Conservation (phyloP, 2,797 vertebrate species). For the Mus caroli region DNA sequence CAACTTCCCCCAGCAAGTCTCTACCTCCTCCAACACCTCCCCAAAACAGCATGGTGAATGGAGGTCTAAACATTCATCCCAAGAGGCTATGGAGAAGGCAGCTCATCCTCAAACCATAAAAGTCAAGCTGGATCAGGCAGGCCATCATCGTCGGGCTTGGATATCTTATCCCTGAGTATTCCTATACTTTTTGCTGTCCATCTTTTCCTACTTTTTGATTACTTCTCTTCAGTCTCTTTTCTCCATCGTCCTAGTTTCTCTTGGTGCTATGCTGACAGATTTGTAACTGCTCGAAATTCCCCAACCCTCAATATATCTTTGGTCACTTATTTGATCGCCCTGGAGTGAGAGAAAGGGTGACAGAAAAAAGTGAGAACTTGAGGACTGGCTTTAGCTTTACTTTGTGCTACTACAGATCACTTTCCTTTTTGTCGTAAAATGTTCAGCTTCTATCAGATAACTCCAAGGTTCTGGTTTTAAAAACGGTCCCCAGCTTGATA, state of each 20-base stretch:
- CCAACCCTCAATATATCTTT: background rate
- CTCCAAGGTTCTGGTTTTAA: conserved; percentile 34
- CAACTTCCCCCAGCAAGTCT: background rate
- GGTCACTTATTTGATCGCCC: background rate
- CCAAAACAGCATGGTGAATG: background rate
- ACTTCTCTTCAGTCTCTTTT: background rate
- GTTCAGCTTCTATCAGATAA: background rate
- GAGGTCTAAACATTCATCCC: no score
- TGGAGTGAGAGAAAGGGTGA: background rate
- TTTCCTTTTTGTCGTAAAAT: background rate
- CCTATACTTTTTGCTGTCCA: background rate
- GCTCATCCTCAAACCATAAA: background rate
- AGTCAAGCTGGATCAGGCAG: background rate
- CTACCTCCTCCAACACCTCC: background rate
- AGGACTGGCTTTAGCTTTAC: background rate
- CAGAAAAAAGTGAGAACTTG: background rate
- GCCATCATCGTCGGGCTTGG: background rate
- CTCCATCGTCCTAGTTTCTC: background rate
- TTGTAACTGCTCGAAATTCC: background rate
- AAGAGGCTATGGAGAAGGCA: background rate
- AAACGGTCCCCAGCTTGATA: background rate
- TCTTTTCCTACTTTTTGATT: background rate
- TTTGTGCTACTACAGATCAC: background rate
- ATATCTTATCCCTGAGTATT: background rate
- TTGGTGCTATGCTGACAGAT: background rate